A percentile compares a stretch with the other conserved stretches of the same genome.
phyloP scores from a whole-genome alignment of 2,888 invertebrate species.

The Dyspetes luteomarginatus region DNA sequence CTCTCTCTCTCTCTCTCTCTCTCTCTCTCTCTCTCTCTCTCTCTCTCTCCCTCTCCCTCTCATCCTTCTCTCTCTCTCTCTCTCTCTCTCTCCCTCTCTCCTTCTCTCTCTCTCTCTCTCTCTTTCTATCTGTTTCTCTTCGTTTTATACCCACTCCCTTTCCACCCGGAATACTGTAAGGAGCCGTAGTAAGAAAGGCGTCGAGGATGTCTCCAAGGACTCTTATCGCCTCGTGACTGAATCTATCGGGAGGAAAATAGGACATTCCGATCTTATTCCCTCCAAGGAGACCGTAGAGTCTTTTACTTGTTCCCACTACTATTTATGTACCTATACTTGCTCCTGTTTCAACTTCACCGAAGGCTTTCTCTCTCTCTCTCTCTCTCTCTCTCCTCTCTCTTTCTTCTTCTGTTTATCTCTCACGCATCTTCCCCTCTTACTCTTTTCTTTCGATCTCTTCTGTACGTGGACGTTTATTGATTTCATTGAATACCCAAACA shows the following conservation, averaged over 20 bases:
- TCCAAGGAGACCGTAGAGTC: conserved; percentile 60
- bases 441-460: conserved; percentile 29
- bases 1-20: conserved; percentile 27
- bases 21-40: conserved; percentile 12
- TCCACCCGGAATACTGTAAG: conserved; percentile 51
- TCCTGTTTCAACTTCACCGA: conserved; percentile 49
- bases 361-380: conserved; percentile 29
- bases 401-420: neutral
- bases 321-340: conserved; percentile 64
- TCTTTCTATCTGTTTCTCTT: conserved; percentile 12
- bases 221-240: conserved; percentile 68
- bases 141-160: conserved; percentile 36
- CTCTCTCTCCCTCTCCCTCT: conserved; percentile 4
- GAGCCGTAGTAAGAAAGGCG: conserved; percentile 52
- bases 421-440: neutral
- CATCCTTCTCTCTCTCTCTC: conserved; percentile 18
- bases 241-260: conserved; percentile 69
- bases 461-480: conserved; percentile 9
- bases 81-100: conserved; percentile 1
- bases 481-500: conserved; percentile 25
- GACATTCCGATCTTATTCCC: conserved; percentile 68
- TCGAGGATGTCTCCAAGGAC: conserved; percentile 67
- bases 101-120: conserved; percentile 28
- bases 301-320: conserved; percentile 65
- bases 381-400: neutral